phyloP scores from a whole-genome alignment of 2,113 vertebrate genomes.

The Pedetes capensis region DNA sequence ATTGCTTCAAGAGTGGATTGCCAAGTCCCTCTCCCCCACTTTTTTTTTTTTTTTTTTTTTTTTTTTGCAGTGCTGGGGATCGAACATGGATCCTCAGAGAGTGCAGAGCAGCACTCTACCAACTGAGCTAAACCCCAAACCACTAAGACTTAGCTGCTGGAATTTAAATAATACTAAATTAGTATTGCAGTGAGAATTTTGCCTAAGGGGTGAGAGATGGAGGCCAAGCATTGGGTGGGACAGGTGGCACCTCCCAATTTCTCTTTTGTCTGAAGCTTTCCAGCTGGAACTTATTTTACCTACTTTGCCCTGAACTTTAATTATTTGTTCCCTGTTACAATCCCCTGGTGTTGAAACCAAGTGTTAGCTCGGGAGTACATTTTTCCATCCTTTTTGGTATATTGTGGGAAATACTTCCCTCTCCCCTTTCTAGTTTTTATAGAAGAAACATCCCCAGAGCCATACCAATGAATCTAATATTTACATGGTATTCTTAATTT shows the following conservation, averaged over 20 bases:
- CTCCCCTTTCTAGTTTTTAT: neutral
- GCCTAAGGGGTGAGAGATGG: neutral
- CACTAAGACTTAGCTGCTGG: constrained; percentile 44
- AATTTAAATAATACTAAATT: constrained; percentile 53
- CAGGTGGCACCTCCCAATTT: neutral
- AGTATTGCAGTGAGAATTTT: constrained; percentile 23
- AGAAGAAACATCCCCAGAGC: neutral
- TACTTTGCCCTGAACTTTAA: constrained; percentile 53
- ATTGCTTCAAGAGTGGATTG: no score
- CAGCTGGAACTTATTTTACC: constrained; percentile 61
- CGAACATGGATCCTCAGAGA: no score
- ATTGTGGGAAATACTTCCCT: constrained; percentile 30
- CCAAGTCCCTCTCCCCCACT: no score
- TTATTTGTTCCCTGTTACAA: constrained; percentile 52
- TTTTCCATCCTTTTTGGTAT: neutral
- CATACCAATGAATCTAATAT: neutral
- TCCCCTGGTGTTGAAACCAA: constrained; percentile 52
- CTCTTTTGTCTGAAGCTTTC: neutral
- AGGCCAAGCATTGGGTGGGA: accelerated
- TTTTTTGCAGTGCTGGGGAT: no score
- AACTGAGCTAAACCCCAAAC: no score
- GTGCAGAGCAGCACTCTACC: no score
- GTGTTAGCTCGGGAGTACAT: neutral
- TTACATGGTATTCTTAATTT: constrained; percentile 38
- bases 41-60: no score